These are phyloP conservation scores for Platorchestia sp. DNA, from an alignment of 1,140 invertebrate species.

Conservation along the genomic window DNA sequence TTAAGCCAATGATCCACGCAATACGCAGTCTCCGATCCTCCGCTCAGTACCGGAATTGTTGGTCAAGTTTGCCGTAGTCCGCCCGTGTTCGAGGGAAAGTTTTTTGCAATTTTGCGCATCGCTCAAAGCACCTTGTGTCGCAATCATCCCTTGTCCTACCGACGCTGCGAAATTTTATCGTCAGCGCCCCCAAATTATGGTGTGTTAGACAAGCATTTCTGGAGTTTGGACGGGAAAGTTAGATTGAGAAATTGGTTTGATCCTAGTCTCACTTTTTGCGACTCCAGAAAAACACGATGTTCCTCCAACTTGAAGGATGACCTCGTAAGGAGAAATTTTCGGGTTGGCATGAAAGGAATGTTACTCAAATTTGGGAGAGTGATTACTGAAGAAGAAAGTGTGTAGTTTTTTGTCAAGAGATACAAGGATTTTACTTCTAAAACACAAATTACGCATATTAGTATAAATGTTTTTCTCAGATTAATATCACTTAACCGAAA, in stretches of 20 bases:
- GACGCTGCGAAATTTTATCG: background rate
- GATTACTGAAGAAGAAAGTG: background rate
- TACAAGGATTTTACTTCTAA: too few species aligned
- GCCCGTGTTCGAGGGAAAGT: background rate
- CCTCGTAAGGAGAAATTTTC: background rate
- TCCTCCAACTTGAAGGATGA: background rate
- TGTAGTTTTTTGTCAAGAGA: too few species aligned
- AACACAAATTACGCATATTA: too few species aligned
- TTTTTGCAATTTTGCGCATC: background rate
- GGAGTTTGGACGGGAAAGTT: background rate
- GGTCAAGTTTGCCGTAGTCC: background rate
- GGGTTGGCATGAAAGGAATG: background rate
- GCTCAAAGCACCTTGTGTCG: background rate
- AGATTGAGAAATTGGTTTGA: slow-evolving; percentile 9
- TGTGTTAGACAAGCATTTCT: slow-evolving; percentile 8
- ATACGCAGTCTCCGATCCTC: background rate
- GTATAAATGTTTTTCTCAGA: too few species aligned
- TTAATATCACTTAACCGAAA: too few species aligned
- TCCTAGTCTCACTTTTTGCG: background rate
- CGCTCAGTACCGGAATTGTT: background rate
- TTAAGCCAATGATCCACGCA: background rate
- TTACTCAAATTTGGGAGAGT: background rate
- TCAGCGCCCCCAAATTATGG: background rate
- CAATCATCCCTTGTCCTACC: background rate
- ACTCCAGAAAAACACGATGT: background rate